Evolutionary conservation across 2,797 vertebrate genomes (phyloP).

Genomic region (Clamator glandarius): DNA sequence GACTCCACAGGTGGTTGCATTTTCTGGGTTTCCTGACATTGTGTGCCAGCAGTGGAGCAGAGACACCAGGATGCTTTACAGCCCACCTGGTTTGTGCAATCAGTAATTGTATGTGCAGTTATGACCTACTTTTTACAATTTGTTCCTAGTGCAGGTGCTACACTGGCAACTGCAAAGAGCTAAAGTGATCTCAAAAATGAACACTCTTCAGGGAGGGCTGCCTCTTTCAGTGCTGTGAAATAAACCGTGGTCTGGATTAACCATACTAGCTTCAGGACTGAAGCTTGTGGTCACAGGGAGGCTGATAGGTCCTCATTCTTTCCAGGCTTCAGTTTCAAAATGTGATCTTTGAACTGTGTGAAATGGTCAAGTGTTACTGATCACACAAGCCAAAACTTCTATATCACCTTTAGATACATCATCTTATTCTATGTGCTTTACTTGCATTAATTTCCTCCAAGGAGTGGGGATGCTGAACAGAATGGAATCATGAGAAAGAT

Average conservation of each 20-base stretch:
- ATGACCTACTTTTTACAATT: conserved; percentile 38
- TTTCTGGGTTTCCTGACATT: conserved; percentile 53
- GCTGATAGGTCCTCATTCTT: background rate
- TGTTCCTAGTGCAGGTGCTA: conserved; percentile 26
- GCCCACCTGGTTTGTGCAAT: conserved; percentile 37
- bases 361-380: background rate
- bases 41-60: conserved; percentile 37
- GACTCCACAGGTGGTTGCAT: conserved; percentile 57
- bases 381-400: background rate
- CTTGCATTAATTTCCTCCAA: background rate
- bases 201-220: background rate
- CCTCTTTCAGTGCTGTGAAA: background rate
- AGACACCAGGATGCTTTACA: conserved; percentile 34
- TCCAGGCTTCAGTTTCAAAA: background rate
- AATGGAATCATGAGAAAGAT: background rate
- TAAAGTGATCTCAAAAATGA: background rate
- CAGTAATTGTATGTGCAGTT: conserved; percentile 2
- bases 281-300: background rate
- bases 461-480: background rate
- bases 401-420: background rate
- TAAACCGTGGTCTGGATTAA: background rate
- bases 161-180: background rate
- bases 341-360: background rate
- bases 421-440: background rate
- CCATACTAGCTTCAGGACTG: background rate